Percentiles rank a stretch among this genome's conserved stretches.
Conservation (phyloP, 2,888 invertebrate species). For the Stenolophus ochropezus region DNA sequence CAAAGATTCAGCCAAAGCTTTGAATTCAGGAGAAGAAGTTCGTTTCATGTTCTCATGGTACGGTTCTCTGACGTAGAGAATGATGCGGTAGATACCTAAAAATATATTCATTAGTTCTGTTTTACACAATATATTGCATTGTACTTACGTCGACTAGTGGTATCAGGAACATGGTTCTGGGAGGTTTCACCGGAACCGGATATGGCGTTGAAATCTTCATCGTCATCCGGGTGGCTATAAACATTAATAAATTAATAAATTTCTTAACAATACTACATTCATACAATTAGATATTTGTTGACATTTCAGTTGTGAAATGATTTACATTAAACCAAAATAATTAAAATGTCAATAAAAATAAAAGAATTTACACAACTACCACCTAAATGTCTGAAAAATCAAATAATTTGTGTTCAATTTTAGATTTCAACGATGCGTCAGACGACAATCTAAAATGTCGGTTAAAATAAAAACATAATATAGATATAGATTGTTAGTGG, state of each 20-base stretch:
- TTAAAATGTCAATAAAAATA: too few relatives aligned
- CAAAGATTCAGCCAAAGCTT: conserved; percentile 77
- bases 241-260: neutral
- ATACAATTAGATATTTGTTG: too few relatives aligned
- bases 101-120: conserved; percentile 1
- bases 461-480: too few relatives aligned
- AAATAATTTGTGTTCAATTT: too few relatives aligned
- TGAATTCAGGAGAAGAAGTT: conserved; percentile 77
- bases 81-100: conserved; percentile 72
- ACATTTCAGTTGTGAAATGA: too few relatives aligned
- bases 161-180: neutral
- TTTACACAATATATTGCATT: too few relatives aligned
- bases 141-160: neutral
- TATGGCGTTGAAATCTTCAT: conserved; percentile 28
- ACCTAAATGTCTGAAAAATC: too few relatives aligned
- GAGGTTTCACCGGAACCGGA: conserved; percentile 14
- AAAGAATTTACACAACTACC: too few relatives aligned
- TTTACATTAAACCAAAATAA: too few relatives aligned
- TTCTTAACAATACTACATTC: neutral
- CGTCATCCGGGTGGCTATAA: conserved; percentile 3
- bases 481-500: too few relatives aligned
- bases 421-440: too few relatives aligned
- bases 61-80: conserved; percentile 79
- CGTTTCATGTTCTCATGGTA: conserved; percentile 77
- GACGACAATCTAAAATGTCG: too few relatives aligned